These are phyloP conservation scores for Epizoanthus illoricatus DNA, from an alignment of 92 coral and sea anemone species.

Conservation along the genomic window DNA sequence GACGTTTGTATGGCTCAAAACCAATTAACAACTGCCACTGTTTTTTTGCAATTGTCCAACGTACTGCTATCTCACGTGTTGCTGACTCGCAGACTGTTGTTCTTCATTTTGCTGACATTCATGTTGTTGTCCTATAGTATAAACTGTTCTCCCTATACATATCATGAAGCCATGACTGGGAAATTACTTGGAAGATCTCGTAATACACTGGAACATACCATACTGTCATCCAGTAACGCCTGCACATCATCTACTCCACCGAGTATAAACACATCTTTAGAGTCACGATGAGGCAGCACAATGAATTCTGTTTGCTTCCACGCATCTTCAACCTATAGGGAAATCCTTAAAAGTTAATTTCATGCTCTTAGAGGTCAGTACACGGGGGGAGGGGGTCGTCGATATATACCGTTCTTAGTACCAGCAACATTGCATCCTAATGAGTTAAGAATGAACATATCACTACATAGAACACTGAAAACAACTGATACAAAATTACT, in stretches of 20 bases:
- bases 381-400: too few relatives aligned
- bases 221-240: slow-evolving; percentile 93
- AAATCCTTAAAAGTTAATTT: neutral
- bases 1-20: too few relatives aligned
- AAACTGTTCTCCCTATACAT: too few relatives aligned
- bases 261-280: slow-evolving; percentile 95
- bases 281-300: slow-evolving; percentile 97
- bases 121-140: too few relatives aligned
- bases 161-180: too few relatives aligned
- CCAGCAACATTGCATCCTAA: neutral
- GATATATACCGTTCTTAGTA: neutral
- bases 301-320: slow-evolving; percentile 97
- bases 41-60: too few relatives aligned
- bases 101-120: too few relatives aligned
- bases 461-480: neutral
- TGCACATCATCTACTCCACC: slow-evolving; percentile 99
- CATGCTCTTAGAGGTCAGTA: neutral
- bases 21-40: too few relatives aligned
- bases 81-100: too few relatives aligned
- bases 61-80: too few relatives aligned
- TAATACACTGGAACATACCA: slow-evolving; percentile 50
- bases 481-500: neutral
- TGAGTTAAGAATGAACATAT: neutral
- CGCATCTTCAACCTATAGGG: slow-evolving; percentile 87
- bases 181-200: too few relatives aligned